Evolutionary conservation across 2,797 vertebrate genomes (phyloP).

Genomic region (Xiphophorus birchmanni): DNA sequence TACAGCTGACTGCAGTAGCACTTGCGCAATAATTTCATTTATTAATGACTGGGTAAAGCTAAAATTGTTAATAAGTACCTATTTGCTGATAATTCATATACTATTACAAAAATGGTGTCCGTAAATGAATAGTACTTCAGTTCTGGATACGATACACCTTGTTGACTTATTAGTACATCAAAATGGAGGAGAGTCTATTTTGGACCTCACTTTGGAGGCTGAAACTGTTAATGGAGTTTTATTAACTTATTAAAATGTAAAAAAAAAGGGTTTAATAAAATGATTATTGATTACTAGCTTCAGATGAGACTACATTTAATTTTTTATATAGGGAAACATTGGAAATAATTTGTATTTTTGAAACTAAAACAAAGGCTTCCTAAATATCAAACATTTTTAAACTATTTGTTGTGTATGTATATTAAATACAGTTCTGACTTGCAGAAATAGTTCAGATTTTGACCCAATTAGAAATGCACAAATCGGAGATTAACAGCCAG

Average conservation of each 20-base stretch:
- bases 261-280: neutral
- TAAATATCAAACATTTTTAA: neutral
- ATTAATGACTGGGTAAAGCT: neutral
- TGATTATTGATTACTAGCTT: neutral
- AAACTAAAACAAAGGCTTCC: neutral
- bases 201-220: neutral
- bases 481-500: neutral
- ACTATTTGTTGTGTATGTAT: neutral
- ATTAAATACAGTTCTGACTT: neutral
- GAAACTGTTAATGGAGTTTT: neutral
- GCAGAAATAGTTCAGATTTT: neutral
- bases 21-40: slow-evolving; percentile 11
- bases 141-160: neutral
- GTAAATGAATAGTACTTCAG: neutral
- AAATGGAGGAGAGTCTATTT: neutral
- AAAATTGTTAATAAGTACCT: neutral
- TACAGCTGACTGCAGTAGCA: slow-evolving; percentile 5
- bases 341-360: neutral
- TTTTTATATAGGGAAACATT: neutral
- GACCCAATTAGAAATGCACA: neutral
- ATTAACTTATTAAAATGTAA: neutral
- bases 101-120: neutral
- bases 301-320: neutral
- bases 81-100: neutral
- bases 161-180: neutral